Evolutionary conservation across 2,797 vertebrate genomes (phyloP), one percentile per base, ranked within the genome.

Genomic region (Lithobates sylvaticus): DNA sequence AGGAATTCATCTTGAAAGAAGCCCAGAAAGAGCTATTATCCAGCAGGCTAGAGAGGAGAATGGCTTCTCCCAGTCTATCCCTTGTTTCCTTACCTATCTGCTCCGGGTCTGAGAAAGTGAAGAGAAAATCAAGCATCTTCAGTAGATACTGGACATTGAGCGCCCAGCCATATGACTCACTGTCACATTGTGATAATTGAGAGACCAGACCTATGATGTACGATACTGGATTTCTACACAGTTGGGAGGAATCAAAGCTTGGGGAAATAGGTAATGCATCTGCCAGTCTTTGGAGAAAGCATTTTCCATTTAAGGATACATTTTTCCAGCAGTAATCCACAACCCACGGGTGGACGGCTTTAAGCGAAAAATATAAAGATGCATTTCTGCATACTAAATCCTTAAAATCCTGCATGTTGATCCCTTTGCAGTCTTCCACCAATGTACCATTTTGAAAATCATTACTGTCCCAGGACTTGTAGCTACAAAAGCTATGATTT

Each of bases 31-130:
- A 97, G 64, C 93, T 90, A 89, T 97, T 97, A 92, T 97, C 96
- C 67, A 96, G 93, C 67, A 98, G 96, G 89, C 96, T 97, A 91
- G 97, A 96, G 69, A 98, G 95, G 39, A 98, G 95, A 89, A 98
- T 95, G 89, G 96, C 96, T 90, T 96, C 94, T 39, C 95, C 93
- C 84, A 98, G 90, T 88, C 95, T 94, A 85, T 95, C 94, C 64
- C 94, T 92, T 0, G 96, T 95, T 88, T 97, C 96, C 58, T 90
- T 89, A 88, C 96, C 95, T 0, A 95, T 94, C 50, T 95, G 94
- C 0, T 95, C 95, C 75, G 92, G 87, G 54, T 95, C 93, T 0
- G 95, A 95, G 58, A 96, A 94, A 23, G 95, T 96, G 85, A 97
- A 94, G 88, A 97, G 90, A 88, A 95, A 94, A 90, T 97, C 95